Evolutionary conservation across 1,140 invertebrate genomes (phyloP), one percentile per base, ranked within the genome.

Genomic region (Chelonus insularis): DNA sequence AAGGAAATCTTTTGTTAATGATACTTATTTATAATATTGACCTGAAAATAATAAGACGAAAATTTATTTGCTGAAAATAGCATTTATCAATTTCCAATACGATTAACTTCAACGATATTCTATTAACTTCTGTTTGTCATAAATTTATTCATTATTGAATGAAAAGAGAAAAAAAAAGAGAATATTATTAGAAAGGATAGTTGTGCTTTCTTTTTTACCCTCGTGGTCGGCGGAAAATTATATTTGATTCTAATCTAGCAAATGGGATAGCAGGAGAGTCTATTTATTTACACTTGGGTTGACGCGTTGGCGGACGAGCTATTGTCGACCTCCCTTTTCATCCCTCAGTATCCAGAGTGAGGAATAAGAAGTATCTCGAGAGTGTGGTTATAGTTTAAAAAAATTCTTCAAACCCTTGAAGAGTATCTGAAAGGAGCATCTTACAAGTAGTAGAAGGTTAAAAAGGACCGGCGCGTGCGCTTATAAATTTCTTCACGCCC

Each of bases 241-340:
- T 76, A 79, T 79, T 79, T 77, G 74, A 79, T 78, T 77, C 73
- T 79, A 77, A 78, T 78, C 77, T 78, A 73, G 71, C 72, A 78
- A 77, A 78, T 78, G 74, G 75, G 73, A 77, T 68, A 70, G 68
- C 68, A 65, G 63, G 63, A 68, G 69, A 71, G 71, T 76, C 71
- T 76, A 76, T 77, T 79, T 79, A 78, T 78, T 77, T 76, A 73
- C 75, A 74, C 73, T 76, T 62, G 67, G 66, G 51, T 74, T 56
- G 55, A 29, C 52, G 52, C 52, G 52, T 39, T 36, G 23, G 18
- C 29, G 11, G 32, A 12, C 52, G 57, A 51, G 50, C 60, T 47
- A 37, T 55, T 55, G 52, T 37, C 18, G 34, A 55, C 18, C 32
- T 39, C 34, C 34, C 20, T 39, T 11, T 14, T 39, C 20, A 7